A percentile compares a stretch with the other conserved stretches of the same genome.
Conservation (phyloP, 2,113 vertebrate species). For the Hemicordylus capensis region DNA sequence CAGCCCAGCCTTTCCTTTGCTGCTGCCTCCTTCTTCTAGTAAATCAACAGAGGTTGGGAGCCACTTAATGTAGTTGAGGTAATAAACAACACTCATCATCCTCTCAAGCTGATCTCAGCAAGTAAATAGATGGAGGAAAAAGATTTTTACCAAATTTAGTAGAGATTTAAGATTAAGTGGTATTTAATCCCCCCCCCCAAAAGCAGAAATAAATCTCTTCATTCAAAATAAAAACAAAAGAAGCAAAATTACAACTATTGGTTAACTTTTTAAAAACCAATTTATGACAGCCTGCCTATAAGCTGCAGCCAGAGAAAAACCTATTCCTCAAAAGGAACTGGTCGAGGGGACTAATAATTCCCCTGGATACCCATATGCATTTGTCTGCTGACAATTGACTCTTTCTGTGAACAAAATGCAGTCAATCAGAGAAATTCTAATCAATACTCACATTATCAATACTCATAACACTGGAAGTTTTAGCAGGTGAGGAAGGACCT, state of each 20-base stretch:
- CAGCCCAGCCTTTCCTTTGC: neutral
- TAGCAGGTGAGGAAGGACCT: conserved; percentile 96
- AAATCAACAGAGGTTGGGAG: neutral
- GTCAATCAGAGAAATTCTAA: neutral
- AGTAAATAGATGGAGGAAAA: neutral
- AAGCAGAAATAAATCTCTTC: neutral
- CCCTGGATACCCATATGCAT: neutral
- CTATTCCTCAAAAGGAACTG: neutral
- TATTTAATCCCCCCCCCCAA: neutral
- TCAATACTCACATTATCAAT: conserved; percentile 33
- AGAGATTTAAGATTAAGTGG: neutral
- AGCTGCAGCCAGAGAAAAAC: neutral
- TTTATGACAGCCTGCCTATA: neutral
- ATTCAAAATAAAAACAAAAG: neutral
- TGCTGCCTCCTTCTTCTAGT: neutral
- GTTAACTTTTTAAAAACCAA: neutral
- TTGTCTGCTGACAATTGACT: neutral
- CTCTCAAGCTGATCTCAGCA: neutral
- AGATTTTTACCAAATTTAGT: neutral
- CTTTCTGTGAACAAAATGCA: neutral
- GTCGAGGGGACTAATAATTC: neutral
- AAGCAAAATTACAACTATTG: neutral
- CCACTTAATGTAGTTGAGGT: neutral
- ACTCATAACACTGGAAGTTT: conserved; percentile 94
- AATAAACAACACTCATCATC: neutral